A percentile compares a stretch with the other conserved stretches of the same genome.
These are phyloP conservation scores for Mesoclemmys tuberculata DNA, from an alignment of 2,113 vertebrate species.

Conservation along the genomic window DNA sequence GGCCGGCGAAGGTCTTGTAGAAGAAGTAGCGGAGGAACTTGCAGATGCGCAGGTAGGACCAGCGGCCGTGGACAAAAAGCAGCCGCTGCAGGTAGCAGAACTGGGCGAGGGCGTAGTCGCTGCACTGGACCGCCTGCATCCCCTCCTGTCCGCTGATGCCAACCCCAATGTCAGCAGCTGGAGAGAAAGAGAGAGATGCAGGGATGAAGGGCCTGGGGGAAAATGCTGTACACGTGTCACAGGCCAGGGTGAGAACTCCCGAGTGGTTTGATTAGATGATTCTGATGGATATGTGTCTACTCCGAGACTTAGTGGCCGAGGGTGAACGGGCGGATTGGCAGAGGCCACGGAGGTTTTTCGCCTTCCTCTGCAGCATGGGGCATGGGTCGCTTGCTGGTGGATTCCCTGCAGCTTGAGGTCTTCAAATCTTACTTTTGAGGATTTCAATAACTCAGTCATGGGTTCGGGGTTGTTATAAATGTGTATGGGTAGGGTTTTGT, in stretches of 20 bases:
- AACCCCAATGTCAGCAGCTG: conserved; percentile 91
- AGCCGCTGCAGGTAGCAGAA: conserved; percentile 88
- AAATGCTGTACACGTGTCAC: background rate
- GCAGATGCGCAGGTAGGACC: conserved; percentile 89
- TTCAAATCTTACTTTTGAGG: too few relatives aligned
- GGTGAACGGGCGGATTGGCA: too few relatives aligned
- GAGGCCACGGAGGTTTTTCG: too few relatives aligned
- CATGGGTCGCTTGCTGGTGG: too few relatives aligned
- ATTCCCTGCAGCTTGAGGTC: too few relatives aligned
- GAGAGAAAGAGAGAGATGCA: background rate
- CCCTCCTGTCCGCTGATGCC: conserved; percentile 91
- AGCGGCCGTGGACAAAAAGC: conserved; percentile 91
- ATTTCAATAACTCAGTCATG: too few relatives aligned
- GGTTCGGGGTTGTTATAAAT: too few relatives aligned
- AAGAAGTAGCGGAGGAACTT: conserved; percentile 91
- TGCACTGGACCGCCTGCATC: conserved; percentile 90
- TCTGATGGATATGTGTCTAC: background rate
- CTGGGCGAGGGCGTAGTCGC: conserved; percentile 89
- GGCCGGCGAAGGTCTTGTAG: conserved; percentile 90
- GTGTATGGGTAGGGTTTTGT: too few relatives aligned
- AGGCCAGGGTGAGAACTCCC: background rate
- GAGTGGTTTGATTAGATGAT: background rate
- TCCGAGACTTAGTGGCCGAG: background rate
- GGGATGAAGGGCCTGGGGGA: background rate
- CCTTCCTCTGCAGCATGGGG: too few relatives aligned